Base-by-base conservation (phyloP, 2,888 invertebrate genomes). In the Fragum sueziense region DNA sequence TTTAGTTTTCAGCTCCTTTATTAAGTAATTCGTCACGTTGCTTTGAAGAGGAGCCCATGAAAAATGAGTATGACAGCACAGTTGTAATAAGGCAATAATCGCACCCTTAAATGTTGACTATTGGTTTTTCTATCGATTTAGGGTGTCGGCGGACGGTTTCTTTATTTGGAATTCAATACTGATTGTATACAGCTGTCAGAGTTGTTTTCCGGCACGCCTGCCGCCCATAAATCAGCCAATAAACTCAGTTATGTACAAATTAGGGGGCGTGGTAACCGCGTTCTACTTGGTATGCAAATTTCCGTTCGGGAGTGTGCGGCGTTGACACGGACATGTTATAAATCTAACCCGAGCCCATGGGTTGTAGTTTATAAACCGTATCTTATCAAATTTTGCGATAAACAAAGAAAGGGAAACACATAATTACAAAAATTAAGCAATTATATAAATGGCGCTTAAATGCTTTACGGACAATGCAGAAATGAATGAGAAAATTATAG, bases 371-470 rank as follows among this genome's bases (percentile, higher is more conserved):
- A 54, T 61, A 47, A 51, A 33, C 47, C 76, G 51, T 62, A 29
- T 61, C 65, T 70, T 54, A 76, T 76, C 76, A 70, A 27, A 29
- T 67, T 51, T 69, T 61, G 1, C 25, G n/a, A 72, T 75, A 78
- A 77, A 83, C 84, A 79, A 84, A 76, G 79, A 70, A 74, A 76
- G 79, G 79, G 79, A 84, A 80, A 84, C 78, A 51, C 65, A 75
- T 79, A 80, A 84, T 76, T 80, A 74, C 74, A 69, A 77, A 73
- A 79, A 80, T 80, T 80, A 74, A 70, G 77, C 72, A 76, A 84
- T 84, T 84, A 81, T 51, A 62, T 68, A 52, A 70, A 76, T 74
- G 84, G 70, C 68, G 76, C 72, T 81, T 80, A 83, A 80, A 74
- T 70, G 82, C 59, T 76, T 79, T 77, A 76, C 79, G 82, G 77